Conservation (phyloP, 1,140 invertebrate species). For the Drosophila azteca region DNA sequence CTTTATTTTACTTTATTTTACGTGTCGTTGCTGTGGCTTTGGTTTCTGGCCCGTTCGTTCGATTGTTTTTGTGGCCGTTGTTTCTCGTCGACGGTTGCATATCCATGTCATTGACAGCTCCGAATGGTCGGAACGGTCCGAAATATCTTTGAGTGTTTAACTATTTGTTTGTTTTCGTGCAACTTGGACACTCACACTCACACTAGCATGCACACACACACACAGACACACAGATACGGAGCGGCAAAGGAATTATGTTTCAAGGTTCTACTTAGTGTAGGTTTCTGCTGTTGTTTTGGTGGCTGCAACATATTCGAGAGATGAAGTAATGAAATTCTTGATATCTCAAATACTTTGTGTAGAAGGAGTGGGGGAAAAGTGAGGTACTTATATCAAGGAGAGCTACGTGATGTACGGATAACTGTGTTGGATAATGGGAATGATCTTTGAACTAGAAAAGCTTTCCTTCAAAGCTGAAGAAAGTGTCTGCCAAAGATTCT, state of each 20-base stretch:
- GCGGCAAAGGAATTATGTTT: conserved; percentile 49
- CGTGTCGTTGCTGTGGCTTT: neutral
- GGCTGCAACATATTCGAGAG: conserved; percentile 14
- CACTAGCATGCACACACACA: too few species aligned
- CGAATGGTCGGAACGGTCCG: conserved; percentile 24
- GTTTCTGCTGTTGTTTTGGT: neutral
- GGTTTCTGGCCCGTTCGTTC: conserved; percentile 32
- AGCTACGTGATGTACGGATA: too few species aligned
- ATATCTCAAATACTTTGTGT: too few species aligned
- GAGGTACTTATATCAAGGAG: too few species aligned
- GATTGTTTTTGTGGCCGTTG: conserved; percentile 27
- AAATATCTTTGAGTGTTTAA: conserved; percentile 41
- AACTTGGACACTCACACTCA: conserved; percentile 15
- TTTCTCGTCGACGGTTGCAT: conserved; percentile 48
- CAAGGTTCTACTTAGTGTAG: conserved; percentile 44
- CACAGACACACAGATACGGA: conserved; percentile 1
- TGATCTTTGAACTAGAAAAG: too few species aligned
- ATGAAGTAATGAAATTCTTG: conserved; percentile 17
- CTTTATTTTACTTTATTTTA: conserved; percentile 24
- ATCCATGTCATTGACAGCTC: conserved; percentile 78
- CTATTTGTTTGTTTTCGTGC: conserved; percentile 55
- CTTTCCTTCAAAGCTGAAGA: too few species aligned
- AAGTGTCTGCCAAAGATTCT: too few species aligned
- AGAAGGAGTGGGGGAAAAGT: too few species aligned
- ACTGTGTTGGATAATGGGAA: too few species aligned